A percentile compares a stretch with the other conserved stretches of the same genome.
These are phyloP conservation scores for Peromyscus polionotus DNA, from an alignment of 2,113 vertebrate species.

Conservation along the genomic window DNA sequence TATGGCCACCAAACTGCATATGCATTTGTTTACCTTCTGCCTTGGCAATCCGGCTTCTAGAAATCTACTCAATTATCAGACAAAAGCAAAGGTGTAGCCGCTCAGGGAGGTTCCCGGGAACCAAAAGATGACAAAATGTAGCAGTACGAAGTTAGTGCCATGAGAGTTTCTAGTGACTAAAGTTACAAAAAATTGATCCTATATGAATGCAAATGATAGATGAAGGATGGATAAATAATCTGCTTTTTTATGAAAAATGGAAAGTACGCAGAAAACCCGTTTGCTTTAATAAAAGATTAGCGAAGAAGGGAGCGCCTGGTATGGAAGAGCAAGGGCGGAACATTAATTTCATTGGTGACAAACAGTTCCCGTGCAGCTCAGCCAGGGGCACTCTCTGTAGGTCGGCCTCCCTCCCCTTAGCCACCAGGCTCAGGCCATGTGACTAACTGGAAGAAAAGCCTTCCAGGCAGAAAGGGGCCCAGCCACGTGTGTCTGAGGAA, in stretches of 20 bases:
- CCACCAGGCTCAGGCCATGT: neutral
- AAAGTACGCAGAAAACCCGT: neutral
- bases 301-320: neutral
- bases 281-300: neutral
- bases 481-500: neutral
- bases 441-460: neutral
- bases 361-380: neutral
- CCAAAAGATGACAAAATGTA: neutral
- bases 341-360: neutral
- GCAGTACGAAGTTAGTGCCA: neutral
- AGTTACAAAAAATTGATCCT: neutral
- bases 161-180: neutral
- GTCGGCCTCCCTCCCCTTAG: neutral
- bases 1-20: neutral
- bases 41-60: conserved; percentile 11
- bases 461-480: neutral
- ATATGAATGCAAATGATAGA: neutral
- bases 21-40: conserved; percentile 13
- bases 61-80: conserved; percentile 44
- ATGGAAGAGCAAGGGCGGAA: neutral
- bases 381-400: neutral
- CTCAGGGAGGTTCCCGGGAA: neutral
- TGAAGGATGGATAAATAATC: neutral
- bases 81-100: neutral
- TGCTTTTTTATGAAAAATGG: neutral